Conservation (phyloP, 2,113 vertebrate species). For the Syngnathus typhle region DNA sequence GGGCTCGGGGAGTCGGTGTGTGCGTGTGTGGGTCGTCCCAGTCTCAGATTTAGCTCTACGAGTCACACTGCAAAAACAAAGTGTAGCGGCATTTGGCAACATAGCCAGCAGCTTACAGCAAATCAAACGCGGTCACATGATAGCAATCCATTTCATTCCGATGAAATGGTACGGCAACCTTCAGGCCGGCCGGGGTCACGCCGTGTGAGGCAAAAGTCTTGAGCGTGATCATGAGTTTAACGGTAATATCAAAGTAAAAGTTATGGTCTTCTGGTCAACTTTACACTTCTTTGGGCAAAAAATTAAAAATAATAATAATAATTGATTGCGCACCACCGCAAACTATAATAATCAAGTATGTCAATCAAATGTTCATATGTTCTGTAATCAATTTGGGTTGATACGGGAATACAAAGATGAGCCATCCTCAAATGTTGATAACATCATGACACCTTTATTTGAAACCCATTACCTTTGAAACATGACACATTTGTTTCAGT, state of each 20-base stretch:
- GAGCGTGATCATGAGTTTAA: background rate
- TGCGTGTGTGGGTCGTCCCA: constrained; percentile 19
- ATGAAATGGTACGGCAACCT: constrained; percentile 45
- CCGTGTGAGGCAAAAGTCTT: background rate
- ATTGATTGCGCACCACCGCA: background rate
- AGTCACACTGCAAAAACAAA: constrained; percentile 55
- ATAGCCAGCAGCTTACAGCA: constrained; percentile 42
- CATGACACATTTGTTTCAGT: background rate
- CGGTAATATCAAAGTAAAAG: too few relatives aligned
- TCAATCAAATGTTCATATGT: background rate
- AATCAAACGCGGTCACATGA: constrained; percentile 58
- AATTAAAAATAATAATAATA: too few relatives aligned
- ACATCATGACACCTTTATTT: background rate
- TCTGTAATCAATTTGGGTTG: background rate
- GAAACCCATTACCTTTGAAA: background rate
- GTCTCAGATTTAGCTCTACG: constrained; percentile 54
- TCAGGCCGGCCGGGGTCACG: constrained; percentile 15
- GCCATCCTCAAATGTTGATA: background rate
- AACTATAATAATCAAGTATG: background rate
- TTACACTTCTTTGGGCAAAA: background rate
- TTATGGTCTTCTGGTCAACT: too few relatives aligned
- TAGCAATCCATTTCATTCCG: constrained; percentile 38
- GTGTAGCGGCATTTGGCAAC: constrained; percentile 49
- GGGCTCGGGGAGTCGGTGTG: background rate
- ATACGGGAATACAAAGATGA: background rate